Evolutionary conservation across 2,888 invertebrate genomes (phyloP).

Genomic region (Netelia inedita): DNA sequence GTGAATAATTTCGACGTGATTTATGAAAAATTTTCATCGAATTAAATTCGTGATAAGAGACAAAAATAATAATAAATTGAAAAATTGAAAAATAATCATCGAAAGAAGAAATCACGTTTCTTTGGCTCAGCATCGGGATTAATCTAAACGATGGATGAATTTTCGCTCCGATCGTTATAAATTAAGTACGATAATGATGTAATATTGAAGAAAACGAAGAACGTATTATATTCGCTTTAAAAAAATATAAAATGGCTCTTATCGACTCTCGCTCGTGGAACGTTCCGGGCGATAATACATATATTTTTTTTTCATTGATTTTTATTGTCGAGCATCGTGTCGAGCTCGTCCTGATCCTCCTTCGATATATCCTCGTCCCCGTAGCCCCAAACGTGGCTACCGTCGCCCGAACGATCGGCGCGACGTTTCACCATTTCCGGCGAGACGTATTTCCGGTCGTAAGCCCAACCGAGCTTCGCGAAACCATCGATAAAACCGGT

Average conservation of each 20-base stretch:
- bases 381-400: slow-evolving; percentile 88
- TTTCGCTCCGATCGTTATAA: neutral
- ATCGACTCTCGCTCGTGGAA: neutral
- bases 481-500: slow-evolving; percentile 93
- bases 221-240: neutral
- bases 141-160: slow-evolving; percentile 10
- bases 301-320: slow-evolving; percentile 47
- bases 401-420: slow-evolving; percentile 88
- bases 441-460: slow-evolving; percentile 90
- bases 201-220: neutral
- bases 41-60: neutral
- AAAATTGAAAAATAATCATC: neutral
- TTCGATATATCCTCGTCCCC: slow-evolving; percentile 87
- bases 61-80: neutral
- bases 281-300: neutral
- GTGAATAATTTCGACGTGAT: neutral
- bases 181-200: slow-evolving; percentile 34
- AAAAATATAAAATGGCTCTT: neutral
- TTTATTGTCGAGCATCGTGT: slow-evolving; percentile 85
- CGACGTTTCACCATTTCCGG: slow-evolving; percentile 87
- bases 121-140: neutral
- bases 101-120: neutral
- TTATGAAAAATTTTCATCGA: neutral
- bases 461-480: slow-evolving; percentile 93
- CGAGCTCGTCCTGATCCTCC: slow-evolving; percentile 87